Percentiles rank a stretch among this genome's conserved stretches.
Conservation (phyloP, 2,113 vertebrate species). For the Alectura lathami region DNA sequence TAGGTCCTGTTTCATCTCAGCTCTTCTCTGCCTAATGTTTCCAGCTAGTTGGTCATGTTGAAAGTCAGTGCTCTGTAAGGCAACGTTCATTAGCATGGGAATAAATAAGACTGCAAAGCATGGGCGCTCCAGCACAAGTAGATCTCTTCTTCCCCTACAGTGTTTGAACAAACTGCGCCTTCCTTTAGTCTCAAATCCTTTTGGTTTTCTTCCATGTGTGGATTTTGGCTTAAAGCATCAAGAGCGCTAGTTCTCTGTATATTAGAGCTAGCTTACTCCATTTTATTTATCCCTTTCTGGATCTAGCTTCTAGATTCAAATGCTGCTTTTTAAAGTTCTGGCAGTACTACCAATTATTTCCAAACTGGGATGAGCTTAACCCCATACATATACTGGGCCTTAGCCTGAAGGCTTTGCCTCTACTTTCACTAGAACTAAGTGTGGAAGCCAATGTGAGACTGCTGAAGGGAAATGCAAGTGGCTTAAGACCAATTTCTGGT, state of each 20-base stretch:
- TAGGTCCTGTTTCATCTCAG: background rate
- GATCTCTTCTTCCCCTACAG: background rate
- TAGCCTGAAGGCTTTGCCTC: background rate
- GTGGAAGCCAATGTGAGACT: background rate
- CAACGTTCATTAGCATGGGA: background rate
- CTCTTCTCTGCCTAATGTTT: background rate
- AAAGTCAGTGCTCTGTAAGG: background rate
- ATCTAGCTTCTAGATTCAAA: background rate
- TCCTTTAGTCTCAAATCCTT: background rate
- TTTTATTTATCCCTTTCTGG: background rate
- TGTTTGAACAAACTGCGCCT: background rate
- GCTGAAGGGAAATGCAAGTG: background rate
- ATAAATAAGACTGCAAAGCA: background rate
- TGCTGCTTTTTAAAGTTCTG: background rate
- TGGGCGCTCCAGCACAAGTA: background rate
- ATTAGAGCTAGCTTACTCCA: background rate
- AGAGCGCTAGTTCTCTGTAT: background rate
- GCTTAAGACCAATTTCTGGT: background rate
- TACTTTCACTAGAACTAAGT: background rate
- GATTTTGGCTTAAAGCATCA: background rate
- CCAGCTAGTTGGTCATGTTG: background rate
- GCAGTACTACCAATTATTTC: background rate
- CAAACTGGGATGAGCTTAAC: background rate
- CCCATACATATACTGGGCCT: background rate
- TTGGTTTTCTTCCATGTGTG: background rate